Conservation (phyloP, 2,797 vertebrate genomes). For the Gymnoscopelus braueri region DNA sequence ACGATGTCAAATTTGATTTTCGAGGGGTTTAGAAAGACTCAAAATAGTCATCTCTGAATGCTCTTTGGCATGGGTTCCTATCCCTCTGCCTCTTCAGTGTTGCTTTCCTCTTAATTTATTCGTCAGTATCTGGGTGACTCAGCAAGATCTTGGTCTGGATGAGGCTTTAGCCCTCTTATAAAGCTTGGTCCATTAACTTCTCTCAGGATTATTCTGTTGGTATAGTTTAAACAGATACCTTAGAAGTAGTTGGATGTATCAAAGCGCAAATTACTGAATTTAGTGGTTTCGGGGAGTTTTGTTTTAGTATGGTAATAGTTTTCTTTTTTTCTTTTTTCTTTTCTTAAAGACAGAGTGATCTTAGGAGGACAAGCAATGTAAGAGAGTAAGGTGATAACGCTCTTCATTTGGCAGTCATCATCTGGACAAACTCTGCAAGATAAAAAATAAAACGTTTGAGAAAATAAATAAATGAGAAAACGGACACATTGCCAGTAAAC, state of each 20-base stretch:
- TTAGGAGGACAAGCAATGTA: constrained; percentile 83
- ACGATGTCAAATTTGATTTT: constrained; percentile 47
- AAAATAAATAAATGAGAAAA: constrained; percentile 8
- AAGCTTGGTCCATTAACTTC: constrained; percentile 81
- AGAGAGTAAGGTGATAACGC: constrained; percentile 66
- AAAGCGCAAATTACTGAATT: constrained; percentile 69
- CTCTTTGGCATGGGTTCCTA: constrained; percentile 60
- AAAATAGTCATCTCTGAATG: constrained; percentile 58
- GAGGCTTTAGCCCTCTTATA: constrained; percentile 70
- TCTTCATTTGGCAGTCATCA: constrained; percentile 94
- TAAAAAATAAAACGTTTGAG: constrained; percentile 20
- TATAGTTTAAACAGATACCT: constrained; percentile 74
- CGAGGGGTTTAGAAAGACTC: constrained; percentile 49
- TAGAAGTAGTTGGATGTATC: constrained; percentile 68
- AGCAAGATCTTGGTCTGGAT: constrained; percentile 74
- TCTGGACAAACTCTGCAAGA: constrained; percentile 91
- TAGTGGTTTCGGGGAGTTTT: constrained; percentile 48
- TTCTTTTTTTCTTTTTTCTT: constrained; percentile 59
- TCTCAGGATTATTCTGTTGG: constrained; percentile 75
- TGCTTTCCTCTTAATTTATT: constrained; percentile 69
- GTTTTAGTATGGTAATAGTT: constrained; percentile 60
- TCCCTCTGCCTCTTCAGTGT: constrained; percentile 63
- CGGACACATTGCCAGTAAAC: background rate
- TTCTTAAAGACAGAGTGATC: constrained; percentile 83
- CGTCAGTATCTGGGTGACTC: constrained; percentile 70